A percentile compares a stretch with the other conserved stretches of the same genome.
Evolutionary conservation across 1,140 invertebrate species (phyloP).

Genomic region (Neodiprion fabricii): DNA sequence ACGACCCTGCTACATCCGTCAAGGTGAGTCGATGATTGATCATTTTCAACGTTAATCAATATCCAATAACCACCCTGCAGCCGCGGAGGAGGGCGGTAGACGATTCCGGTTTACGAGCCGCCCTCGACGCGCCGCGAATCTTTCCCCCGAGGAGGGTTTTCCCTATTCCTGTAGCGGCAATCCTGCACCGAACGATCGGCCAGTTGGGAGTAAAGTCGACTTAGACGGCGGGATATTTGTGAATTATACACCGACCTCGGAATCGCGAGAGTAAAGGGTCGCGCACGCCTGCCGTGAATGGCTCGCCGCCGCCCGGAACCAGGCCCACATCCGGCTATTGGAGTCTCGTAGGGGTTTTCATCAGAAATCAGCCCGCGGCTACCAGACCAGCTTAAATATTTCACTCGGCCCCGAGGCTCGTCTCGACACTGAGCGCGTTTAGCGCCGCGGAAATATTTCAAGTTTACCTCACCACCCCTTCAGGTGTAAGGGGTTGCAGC

Average conservation of each 20-base stretch:
- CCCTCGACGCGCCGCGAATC: too few species aligned
- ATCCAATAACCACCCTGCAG: not conserved
- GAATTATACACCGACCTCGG: not conserved
- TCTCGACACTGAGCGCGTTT: not conserved
- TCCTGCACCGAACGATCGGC: too few species aligned
- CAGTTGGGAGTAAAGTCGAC: too few species aligned
- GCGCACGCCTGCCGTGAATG: constrained; percentile 17
- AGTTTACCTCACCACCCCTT: not conserved
- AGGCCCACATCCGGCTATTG: constrained; percentile 16
- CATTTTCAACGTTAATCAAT: not conserved
- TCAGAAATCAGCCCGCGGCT: constrained; percentile 46
- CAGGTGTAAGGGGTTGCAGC: not conserved
- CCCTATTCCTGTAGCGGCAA: too few species aligned
- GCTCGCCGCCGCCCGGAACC: constrained; percentile 3
- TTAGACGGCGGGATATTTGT: not conserved
- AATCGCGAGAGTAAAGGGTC: not conserved
- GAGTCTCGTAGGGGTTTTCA: constrained; percentile 39
- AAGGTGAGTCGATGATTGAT: constrained; percentile 46
- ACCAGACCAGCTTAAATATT: constrained; percentile 47
- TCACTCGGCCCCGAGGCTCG: constrained; percentile 32
- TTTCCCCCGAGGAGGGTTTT: too few species aligned
- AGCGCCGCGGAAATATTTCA: not conserved
- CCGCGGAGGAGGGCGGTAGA: too few species aligned
- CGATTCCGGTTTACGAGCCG: too few species aligned
- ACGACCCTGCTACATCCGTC: constrained; percentile 53